Evolutionary conservation across 2,113 vertebrate genomes (phyloP).

Genomic region (Oryzias javanicus): DNA sequence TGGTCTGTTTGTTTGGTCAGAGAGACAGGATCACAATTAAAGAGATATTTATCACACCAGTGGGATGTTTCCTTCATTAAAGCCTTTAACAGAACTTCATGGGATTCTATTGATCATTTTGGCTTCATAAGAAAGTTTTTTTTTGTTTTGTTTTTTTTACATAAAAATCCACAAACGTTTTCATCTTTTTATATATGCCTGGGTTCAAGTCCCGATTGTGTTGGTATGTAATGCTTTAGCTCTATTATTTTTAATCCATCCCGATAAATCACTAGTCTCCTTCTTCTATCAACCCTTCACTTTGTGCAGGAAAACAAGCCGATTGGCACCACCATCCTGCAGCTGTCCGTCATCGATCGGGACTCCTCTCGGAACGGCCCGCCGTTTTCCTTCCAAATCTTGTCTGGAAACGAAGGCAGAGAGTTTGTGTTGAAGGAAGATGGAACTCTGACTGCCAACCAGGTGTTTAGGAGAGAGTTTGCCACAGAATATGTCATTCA

Average conservation of each 20-base stretch:
- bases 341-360: conserved; percentile 90
- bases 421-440: conserved; percentile 87
- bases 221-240: neutral
- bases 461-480: conserved; percentile 85
- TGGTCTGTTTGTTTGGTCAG: no score
- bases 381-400: conserved; percentile 89
- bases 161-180: no score
- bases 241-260: neutral
- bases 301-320: conserved; percentile 91
- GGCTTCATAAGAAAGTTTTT: no score
- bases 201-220: neutral
- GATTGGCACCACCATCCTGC: conserved; percentile 90
- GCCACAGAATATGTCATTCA: conserved; percentile 85
- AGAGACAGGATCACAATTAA: no score
- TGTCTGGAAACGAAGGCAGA: conserved; percentile 89
- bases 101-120: no score
- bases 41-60: no score
- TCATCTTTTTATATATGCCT: neutral
- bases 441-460: conserved; percentile 86
- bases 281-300: neutral
- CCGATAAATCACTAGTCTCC: neutral
- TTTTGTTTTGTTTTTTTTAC: no score
- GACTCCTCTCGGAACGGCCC: conserved; percentile 95
- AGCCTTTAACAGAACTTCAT: no score
- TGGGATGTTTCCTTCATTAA: no score